phyloP scores from a whole-genome alignment of 2,888 invertebrate genomes.

The Neelides folsomi region DNA sequence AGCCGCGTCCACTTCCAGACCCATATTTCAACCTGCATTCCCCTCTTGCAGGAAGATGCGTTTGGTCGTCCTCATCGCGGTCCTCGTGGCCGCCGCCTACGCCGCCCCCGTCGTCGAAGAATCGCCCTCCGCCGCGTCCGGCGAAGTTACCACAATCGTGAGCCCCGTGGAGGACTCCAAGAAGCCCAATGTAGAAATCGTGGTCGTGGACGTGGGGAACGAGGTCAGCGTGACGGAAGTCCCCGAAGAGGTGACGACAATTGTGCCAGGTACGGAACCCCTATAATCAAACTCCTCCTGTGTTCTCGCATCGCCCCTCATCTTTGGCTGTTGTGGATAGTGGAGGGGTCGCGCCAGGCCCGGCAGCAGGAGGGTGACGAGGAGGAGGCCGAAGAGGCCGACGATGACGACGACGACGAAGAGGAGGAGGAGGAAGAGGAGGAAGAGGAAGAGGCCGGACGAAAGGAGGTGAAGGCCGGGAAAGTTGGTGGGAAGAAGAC shows the following conservation, averaged over 20 bases:
- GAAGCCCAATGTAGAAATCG: constrained; percentile 3
- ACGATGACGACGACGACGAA: constrained; percentile 28
- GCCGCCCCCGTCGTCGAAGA: constrained; percentile 25
- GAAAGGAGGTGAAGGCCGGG: not conserved
- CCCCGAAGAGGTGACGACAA: constrained; percentile 4
- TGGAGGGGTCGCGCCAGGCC: constrained; percentile 15
- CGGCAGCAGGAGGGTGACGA: constrained; percentile 21
- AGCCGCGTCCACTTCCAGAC: not conserved
- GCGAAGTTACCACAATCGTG: constrained; percentile 3
- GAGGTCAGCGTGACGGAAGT: constrained; percentile 7
- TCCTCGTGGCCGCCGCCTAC: constrained; percentile 22
- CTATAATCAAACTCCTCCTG: constrained; percentile 6
- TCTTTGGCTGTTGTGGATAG: not conserved
- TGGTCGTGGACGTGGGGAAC: constrained; percentile 4
- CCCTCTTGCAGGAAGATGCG: constrained; percentile 25
- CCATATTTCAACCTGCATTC: not conserved
- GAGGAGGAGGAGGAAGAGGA: constrained; percentile 31
- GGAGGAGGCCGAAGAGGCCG: constrained; percentile 24
- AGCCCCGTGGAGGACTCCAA: constrained; percentile 3
- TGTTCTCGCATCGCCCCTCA: not conserved
- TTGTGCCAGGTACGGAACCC: constrained; percentile 4
- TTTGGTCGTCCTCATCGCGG: constrained; percentile 23
- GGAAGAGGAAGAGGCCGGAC: constrained; percentile 24
- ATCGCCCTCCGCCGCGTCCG: constrained; percentile 6
- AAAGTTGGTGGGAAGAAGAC: not conserved